These are phyloP conservation scores for Gryllus bimaculatus DNA, from an alignment of 1,140 invertebrate species.

Conservation along the genomic window DNA sequence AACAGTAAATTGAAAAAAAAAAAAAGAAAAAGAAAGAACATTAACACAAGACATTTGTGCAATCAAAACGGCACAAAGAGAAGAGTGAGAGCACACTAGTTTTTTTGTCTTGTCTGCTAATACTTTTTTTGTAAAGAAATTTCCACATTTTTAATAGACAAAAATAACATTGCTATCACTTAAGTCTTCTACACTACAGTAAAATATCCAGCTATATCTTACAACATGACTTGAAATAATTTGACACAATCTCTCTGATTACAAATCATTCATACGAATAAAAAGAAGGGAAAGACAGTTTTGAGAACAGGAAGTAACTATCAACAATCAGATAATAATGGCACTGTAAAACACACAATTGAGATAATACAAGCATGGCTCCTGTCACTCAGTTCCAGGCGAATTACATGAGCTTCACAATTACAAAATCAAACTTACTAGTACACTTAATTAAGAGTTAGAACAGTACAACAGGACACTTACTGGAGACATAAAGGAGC, in stretches of 20 bases:
- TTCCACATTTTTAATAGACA: slow-evolving; percentile 8
- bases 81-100: not conserved
- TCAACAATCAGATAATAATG: slow-evolving; percentile 12
- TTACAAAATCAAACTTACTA: slow-evolving; percentile 11
- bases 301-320: not conserved
- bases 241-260: not conserved
- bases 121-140: slow-evolving; percentile 3
- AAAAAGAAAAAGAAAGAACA: not conserved
- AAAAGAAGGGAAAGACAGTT: not conserved
- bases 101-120: not conserved
- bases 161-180: not conserved
- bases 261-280: not conserved
- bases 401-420: slow-evolving; percentile 7
- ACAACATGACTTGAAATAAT: slow-evolving; percentile 5
- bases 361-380: slow-evolving; percentile 5
- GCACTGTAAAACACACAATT: slow-evolving; percentile 15
- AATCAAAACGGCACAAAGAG: slow-evolving; percentile 15
- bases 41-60: slow-evolving; percentile 19
- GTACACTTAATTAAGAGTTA: slow-evolving; percentile 11
- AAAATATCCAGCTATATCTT: slow-evolving; percentile 11
- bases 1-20: slow-evolving; percentile 6
- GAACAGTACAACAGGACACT: slow-evolving; percentile 11
- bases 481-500: slow-evolving; percentile 14
- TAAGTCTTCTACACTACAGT: not conserved
- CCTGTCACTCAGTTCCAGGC: not conserved